Evolutionary conservation across 2,888 invertebrate species (phyloP), one percentile per base, ranked within the genome.

Genomic region (Aphrophora alni): DNA sequence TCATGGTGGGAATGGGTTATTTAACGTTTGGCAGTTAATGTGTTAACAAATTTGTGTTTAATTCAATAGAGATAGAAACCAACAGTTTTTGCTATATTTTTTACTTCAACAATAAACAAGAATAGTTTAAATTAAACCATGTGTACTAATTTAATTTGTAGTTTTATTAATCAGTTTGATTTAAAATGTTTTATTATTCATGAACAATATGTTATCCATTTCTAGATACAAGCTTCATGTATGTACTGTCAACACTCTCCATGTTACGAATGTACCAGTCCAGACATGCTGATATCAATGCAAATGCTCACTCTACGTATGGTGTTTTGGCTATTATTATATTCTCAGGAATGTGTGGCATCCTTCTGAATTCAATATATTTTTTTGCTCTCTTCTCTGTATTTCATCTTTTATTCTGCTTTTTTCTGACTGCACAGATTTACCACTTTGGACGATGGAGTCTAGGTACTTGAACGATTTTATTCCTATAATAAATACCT

Each of bases 201-300:
- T 80, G n/a, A n/a, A 21, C 24, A 69, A 26, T 75, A 51, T 82
- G 25, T n/a, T 74, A n/a, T 75, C 77, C 77, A 81, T 80, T 89
- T 91, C 28, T 90, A 97, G 97, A 97, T 87, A 95, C 97, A 0
- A 95, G 96, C 84, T 97, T 97, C 88, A 97, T 97, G 97, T 97
- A 97, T 88, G 93, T 97, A 84, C 96, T 96, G 86, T 93, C 96
- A 0, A 95, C 95, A 80, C 89, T 97, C 77, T 94, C 93, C 85
- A 95, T 97, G 93, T 91, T 97, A 77, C 96, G 96, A 89, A 91
- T 97, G 84, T 97, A 97, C 88, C 96, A 97, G 88, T 93, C 92
- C 74, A 90, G 97, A 0, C 97, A 97, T 88, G 95, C 97, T 0
- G 97, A 97, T 87, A 94, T 97, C 83, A 95, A 95, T 86, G 96